phyloP scores from a whole-genome alignment of 2,797 vertebrate species.

The Onychomys leucogaster region DNA sequence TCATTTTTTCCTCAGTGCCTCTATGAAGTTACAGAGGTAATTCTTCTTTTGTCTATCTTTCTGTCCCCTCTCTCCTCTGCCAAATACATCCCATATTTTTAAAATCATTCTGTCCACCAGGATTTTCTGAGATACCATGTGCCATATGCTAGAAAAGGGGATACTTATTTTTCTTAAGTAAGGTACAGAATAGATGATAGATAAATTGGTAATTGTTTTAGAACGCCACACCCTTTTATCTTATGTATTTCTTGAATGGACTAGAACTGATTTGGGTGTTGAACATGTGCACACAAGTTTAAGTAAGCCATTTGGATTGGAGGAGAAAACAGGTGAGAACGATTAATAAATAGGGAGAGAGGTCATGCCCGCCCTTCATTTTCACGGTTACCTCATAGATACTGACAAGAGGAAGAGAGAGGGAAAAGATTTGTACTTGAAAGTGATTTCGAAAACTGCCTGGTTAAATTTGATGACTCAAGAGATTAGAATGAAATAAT shows the following conservation, averaged over 20 bases:
- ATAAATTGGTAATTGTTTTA: neutral
- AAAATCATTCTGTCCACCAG: neutral
- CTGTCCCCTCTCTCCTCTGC: neutral
- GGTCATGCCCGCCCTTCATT: neutral
- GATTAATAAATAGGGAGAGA: neutral
- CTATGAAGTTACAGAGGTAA: neutral
- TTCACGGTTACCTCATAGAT: neutral
- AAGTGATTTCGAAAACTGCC: constrained; percentile 29
- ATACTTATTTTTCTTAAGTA: constrained; percentile 27
- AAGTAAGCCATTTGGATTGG: neutral
- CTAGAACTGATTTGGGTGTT: neutral
- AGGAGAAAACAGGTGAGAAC: constrained; percentile 26
- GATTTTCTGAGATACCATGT: neutral
- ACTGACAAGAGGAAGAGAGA: neutral
- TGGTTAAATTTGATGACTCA: constrained; percentile 23
- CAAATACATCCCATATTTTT: neutral
- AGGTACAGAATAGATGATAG: neutral
- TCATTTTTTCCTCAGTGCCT: neutral
- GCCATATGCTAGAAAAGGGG: neutral
- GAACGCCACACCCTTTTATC: neutral
- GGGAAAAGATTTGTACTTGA: neutral
- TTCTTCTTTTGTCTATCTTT: neutral
- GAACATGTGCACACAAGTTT: neutral
- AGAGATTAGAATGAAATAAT: neutral
- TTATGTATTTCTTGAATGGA: neutral